These are phyloP conservation scores for Limnephilus rhombicus DNA, from an alignment of 2,888 invertebrate genomes.

Conservation along the genomic window DNA sequence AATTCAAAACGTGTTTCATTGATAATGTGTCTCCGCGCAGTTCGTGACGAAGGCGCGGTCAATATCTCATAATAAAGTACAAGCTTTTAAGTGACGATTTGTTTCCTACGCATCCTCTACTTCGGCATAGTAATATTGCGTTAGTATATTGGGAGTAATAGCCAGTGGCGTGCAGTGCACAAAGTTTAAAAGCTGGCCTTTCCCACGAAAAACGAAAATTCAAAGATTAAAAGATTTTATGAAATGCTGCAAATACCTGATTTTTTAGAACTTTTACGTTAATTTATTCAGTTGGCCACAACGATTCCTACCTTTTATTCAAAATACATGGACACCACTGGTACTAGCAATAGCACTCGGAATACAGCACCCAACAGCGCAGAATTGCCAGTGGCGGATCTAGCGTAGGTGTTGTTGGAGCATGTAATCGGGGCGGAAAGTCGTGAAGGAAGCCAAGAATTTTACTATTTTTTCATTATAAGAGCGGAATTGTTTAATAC, in stretches of 20 bases:
- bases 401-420: neutral
- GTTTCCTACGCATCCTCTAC: constrained; percentile 41
- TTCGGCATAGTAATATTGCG: neutral
- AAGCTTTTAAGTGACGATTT: constrained; percentile 31
- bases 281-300: no score
- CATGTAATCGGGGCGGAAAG: neutral
- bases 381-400: neutral
- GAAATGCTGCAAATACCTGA: no score
- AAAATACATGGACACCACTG: no score
- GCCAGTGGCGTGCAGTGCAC: neutral
- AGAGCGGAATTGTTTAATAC: no score
- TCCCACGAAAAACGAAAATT: no score
- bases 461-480: neutral
- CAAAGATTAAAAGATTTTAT: no score
- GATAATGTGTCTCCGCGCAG: constrained; percentile 28
- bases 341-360: neutral
- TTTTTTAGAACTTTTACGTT: no score
- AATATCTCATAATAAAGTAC: constrained; percentile 26
- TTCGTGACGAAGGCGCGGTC: constrained; percentile 45
- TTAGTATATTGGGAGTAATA: neutral
- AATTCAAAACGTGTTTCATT: constrained; percentile 43
- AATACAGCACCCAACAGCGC: neutral
- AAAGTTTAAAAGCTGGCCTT: no score
- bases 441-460: neutral
- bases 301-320: no score